These are phyloP conservation scores for Siniperca chuatsi DNA, from an alignment of 2,113 vertebrate genomes.

Conservation along the genomic window DNA sequence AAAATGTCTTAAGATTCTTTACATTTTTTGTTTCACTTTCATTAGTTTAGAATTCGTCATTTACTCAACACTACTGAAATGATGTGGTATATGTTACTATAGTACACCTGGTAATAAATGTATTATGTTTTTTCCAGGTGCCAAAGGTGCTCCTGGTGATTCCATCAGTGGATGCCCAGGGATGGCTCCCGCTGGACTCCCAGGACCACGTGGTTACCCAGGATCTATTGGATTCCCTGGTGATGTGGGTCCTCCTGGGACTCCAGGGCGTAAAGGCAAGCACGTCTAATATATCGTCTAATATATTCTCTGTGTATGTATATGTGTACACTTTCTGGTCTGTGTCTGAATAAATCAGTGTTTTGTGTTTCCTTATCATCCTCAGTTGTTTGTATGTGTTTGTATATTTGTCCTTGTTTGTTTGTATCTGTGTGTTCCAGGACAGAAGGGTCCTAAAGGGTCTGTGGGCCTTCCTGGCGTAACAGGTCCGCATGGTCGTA, in stretches of 20 bases:
- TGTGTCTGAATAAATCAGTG: neutral
- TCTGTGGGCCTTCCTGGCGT: conserved; percentile 38
- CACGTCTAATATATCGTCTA: neutral
- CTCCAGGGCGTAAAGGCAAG: conserved; percentile 67
- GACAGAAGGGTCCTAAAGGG: conserved; percentile 60
- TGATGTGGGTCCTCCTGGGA: conserved; percentile 48
- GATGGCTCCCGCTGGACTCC: neutral
- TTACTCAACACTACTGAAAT: neutral
- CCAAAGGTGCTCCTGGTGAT: conserved; percentile 63
- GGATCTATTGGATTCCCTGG: conserved; percentile 59
- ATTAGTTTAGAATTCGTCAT: neutral
- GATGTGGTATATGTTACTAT: neutral
- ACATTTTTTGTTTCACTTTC: neutral
- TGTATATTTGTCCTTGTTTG: neutral
- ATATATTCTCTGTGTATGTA: neutral
- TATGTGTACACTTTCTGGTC: neutral
- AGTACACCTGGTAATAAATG: neutral
- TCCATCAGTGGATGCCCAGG: rapidly evolving
- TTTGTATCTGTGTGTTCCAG: conserved; percentile 42
- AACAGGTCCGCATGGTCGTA: conserved; percentile 51
- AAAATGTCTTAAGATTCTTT: neutral
- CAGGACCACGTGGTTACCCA: conserved; percentile 40
- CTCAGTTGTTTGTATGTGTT: neutral
- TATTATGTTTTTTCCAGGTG: conserved; percentile 44
- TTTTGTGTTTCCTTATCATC: neutral